phyloP scores from a whole-genome alignment of 2,797 vertebrate genomes.

The Cossypha heuglini region DNA sequence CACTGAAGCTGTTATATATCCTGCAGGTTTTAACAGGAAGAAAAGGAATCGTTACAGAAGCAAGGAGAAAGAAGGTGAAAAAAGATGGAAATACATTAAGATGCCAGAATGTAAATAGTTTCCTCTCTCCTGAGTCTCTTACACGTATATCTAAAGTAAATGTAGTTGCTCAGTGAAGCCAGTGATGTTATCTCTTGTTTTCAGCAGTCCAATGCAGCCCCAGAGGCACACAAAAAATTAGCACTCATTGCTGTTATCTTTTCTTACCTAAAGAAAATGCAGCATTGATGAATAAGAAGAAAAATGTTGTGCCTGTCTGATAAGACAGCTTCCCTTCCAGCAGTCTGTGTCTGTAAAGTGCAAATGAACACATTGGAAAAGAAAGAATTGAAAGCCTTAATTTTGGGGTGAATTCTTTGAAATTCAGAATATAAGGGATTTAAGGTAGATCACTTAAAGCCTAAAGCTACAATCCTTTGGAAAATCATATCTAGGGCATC shows the following conservation, averaged over 20 bases:
- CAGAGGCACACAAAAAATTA: constrained; percentile 4
- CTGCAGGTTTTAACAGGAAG: neutral
- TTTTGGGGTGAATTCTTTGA: neutral
- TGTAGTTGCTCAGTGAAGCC: neutral
- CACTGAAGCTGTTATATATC: neutral
- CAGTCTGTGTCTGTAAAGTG: neutral
- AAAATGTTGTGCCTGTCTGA: neutral
- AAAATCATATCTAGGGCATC: neutral
- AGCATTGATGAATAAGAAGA: neutral
- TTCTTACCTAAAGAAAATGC: neutral
- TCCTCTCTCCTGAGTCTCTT: neutral
- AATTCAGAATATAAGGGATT: neutral
- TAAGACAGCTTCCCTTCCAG: constrained; percentile 8
- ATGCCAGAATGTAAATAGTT: constrained; percentile 17
- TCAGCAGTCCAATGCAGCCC: neutral
- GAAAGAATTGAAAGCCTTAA: neutral
- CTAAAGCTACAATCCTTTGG: neutral
- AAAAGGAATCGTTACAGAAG: neutral
- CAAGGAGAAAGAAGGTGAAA: constrained; percentile 7
- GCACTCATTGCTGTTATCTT: constrained; percentile 24
- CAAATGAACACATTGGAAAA: neutral
- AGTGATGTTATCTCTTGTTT: constrained; percentile 31
- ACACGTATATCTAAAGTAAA: neutral
- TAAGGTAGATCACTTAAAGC: neutral
- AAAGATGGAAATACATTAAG: neutral